Conservation (phyloP, 2,797 vertebrate genomes). For the Lepus townsendii region DNA sequence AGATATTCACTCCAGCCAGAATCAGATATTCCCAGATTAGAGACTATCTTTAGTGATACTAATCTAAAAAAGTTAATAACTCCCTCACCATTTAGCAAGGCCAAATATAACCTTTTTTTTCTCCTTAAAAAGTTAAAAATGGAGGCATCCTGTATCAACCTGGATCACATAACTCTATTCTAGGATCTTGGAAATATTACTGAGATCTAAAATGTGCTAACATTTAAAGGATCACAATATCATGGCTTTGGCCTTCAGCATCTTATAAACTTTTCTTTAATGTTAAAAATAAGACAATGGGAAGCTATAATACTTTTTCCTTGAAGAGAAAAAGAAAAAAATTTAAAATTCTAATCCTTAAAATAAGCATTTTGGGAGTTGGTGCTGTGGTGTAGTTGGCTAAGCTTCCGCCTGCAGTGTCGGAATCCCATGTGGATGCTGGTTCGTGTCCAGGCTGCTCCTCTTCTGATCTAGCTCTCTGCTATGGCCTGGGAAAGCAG, state of each 20-base stretch:
- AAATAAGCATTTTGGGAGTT: neutral
- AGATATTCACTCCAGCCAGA: neutral
- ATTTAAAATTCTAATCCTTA: conserved; percentile 51
- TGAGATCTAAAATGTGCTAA: conserved; percentile 7
- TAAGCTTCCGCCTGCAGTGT: too few relatives aligned
- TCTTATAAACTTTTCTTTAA: neutral
- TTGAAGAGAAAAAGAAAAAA: neutral
- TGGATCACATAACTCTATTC: conserved; percentile 30
- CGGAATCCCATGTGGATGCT: too few relatives aligned
- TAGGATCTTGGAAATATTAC: conserved; percentile 24
- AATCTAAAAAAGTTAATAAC: conserved; percentile 56
- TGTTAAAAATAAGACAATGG: conserved; percentile 1
- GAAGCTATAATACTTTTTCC: neutral
- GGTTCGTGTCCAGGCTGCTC: too few relatives aligned
- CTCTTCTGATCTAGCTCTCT: too few relatives aligned
- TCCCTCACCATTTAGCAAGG: conserved; percentile 22
- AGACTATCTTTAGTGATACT: neutral
- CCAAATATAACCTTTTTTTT: neutral
- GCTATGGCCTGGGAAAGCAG: too few relatives aligned
- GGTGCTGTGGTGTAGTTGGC: too few relatives aligned
- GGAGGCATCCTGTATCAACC: neutral
- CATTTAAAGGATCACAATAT: conserved; percentile 13
- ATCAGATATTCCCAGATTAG: conserved; percentile 39
- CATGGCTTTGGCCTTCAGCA: neutral
- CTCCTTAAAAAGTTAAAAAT: conserved; percentile 48